Evolutionary conservation across 2,113 vertebrate species (phyloP).

Genomic region (Chlamydotis undulata): DNA sequence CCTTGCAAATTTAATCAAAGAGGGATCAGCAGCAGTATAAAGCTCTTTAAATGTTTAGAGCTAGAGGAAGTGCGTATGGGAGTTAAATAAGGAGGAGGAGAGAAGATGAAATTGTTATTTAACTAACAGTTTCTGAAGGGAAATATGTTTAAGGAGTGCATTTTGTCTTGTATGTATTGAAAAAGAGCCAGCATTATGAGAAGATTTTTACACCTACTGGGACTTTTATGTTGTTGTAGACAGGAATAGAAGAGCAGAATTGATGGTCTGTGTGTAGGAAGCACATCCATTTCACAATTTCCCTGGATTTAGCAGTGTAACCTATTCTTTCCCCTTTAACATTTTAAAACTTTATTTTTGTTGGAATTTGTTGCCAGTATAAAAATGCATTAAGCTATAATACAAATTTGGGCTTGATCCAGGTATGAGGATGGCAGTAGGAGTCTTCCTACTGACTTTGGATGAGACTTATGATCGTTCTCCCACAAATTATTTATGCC

Average conservation of each 20-base stretch:
- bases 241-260: conserved; percentile 42
- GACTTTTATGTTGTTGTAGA: conserved; percentile 40
- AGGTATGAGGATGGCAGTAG: neutral
- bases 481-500: conserved; percentile 24
- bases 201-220: conserved; percentile 44
- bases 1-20: neutral
- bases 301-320: conserved; percentile 20
- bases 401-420: conserved; percentile 35
- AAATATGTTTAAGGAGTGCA: conserved; percentile 40
- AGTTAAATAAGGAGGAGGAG: neutral
- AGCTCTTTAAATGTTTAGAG: neutral
- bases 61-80: neutral
- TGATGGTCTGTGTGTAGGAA: conserved; percentile 17
- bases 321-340: conserved; percentile 44
- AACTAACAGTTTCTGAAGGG: conserved; percentile 12
- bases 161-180: conserved; percentile 46
- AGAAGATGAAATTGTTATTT: conserved; percentile 11
- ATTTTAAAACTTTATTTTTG: conserved; percentile 49
- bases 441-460: conserved; percentile 28
- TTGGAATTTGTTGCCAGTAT: neutral
- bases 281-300: neutral
- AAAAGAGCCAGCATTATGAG: conserved; percentile 48
- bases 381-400: conserved; percentile 23
- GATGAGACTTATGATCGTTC: neutral
- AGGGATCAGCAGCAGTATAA: neutral